These are phyloP conservation scores for Grammomys surdaster DNA, from an alignment of 2,113 vertebrate species.

Conservation along the genomic window DNA sequence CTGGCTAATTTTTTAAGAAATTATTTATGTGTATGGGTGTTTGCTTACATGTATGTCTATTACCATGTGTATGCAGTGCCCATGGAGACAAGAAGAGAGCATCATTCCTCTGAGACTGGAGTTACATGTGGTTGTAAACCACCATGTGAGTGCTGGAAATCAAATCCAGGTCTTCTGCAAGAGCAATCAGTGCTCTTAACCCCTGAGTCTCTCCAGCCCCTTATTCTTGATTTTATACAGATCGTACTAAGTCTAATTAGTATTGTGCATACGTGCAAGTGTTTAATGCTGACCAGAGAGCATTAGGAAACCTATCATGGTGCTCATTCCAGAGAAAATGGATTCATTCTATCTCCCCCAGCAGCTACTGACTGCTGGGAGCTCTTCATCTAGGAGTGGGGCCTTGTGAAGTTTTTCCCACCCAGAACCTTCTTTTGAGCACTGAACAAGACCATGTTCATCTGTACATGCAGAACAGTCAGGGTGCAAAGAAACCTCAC, in stretches of 20 bases:
- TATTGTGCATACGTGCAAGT: neutral
- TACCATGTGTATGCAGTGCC: neutral
- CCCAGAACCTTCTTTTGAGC: conserved; percentile 41
- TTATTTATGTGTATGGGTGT: neutral
- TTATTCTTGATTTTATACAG: neutral
- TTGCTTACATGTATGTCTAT: neutral
- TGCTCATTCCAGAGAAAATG: neutral
- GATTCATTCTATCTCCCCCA: neutral
- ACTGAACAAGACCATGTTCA: neutral
- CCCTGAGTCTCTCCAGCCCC: neutral
- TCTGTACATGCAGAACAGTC: neutral
- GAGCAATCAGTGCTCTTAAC: neutral
- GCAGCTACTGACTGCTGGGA: neutral
- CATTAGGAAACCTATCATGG: neutral
- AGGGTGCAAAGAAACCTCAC: neutral
- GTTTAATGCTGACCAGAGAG: neutral
- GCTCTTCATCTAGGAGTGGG: neutral
- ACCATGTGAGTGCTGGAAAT: neutral
- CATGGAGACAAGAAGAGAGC: neutral
- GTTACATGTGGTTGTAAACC: neutral
- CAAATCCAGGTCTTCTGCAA: neutral
- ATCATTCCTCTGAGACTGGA: neutral
- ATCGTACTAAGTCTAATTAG: neutral
- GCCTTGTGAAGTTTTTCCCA: neutral
- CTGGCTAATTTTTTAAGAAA: neutral